These are phyloP conservation scores for Albula glossodonta DNA, from an alignment of 2,113 vertebrate species.

Conservation along the genomic window DNA sequence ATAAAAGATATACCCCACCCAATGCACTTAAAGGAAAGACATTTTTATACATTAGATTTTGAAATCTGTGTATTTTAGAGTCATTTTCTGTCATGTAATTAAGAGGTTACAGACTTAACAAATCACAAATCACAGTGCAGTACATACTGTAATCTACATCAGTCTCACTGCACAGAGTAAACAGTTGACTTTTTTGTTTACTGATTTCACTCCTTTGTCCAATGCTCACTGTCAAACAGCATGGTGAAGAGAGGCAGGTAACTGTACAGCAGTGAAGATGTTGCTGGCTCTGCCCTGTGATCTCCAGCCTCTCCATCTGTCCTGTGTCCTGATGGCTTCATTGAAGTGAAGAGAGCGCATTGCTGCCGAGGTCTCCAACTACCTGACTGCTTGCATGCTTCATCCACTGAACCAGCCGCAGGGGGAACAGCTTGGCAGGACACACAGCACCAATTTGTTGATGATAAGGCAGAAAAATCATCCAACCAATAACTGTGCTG, in stretches of 20 bases:
- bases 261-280: neutral
- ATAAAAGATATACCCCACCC: neutral
- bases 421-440: neutral
- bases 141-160: too few species aligned
- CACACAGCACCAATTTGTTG: too few species aligned
- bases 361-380: neutral
- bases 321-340: neutral
- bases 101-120: neutral
- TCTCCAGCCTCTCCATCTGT: neutral
- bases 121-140: neutral
- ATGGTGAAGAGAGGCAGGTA: slow-evolving; percentile 21
- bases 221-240: neutral
- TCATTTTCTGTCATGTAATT: too few species aligned
- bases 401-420: neutral
- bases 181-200: neutral
- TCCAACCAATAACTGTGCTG: too few species aligned
- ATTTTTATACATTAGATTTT: neutral
- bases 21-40: neutral
- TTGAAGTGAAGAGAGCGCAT: neutral
- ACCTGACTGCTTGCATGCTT: neutral
- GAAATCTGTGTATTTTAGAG: too few species aligned
- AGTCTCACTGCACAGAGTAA: too few species aligned
- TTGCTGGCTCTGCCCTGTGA: slow-evolving; percentile 14
- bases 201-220: neutral
- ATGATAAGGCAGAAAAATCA: too few species aligned